Evolutionary conservation across 2,888 invertebrate genomes (phyloP).

Genomic region (Hyles lineata): DNA sequence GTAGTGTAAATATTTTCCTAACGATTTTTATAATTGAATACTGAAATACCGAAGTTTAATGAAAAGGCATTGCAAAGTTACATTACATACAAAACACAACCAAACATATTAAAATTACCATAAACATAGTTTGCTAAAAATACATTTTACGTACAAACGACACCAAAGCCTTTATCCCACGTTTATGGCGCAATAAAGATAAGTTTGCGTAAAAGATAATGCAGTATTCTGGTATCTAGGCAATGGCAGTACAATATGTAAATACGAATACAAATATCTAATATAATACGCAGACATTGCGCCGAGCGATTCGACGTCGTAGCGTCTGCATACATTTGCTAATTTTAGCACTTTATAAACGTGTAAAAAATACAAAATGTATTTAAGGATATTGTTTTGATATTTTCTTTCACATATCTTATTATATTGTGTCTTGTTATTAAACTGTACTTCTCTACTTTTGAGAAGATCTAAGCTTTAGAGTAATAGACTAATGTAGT

Average conservation of each 20-base stretch:
- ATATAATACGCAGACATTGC: constrained; percentile 4
- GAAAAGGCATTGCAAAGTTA: too few species aligned
- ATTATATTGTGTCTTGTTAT: not conserved
- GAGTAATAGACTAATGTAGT: too few species aligned
- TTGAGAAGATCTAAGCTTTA: too few species aligned
- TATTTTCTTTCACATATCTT: not conserved
- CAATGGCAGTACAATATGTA: constrained; percentile 14
- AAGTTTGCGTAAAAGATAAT: constrained; percentile 25
- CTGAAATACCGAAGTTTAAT: too few species aligned
- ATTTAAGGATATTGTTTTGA: constrained; percentile 6
- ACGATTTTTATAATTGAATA: too few species aligned
- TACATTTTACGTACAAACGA: not conserved
- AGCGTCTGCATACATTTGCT: constrained; percentile 13
- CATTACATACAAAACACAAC: too few species aligned
- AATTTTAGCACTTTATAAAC: constrained; percentile 13
- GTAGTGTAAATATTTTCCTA: too few species aligned
- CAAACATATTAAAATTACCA: not conserved
- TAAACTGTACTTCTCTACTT: not conserved
- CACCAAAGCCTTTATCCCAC: constrained; percentile 17
- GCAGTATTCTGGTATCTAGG: constrained; percentile 20
- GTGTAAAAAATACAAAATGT: not conserved
- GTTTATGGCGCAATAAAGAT: constrained; percentile 22
- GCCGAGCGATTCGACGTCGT: not conserved
- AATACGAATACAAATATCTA: constrained; percentile 1
- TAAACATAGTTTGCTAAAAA: not conserved